Base-by-base conservation (phyloP, 1,140 invertebrate genomes). In the Carposina sasakii region DNA sequence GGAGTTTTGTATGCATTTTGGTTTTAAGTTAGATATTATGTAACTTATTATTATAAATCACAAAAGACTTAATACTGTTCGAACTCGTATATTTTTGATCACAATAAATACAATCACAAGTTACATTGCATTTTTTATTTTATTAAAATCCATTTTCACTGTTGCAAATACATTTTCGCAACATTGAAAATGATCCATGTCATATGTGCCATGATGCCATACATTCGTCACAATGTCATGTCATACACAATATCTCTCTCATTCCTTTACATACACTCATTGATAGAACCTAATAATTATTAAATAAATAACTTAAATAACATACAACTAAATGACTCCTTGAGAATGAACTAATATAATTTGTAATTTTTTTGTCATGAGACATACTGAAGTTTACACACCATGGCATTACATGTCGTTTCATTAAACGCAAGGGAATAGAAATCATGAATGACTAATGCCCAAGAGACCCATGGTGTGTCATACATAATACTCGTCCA, bases 261-360 rank as follows among this genome's bases (percentile, higher is more conserved):
- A n/a, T n/a, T n/a, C n/a, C n/a, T n/a, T n/a, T n/a, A n/a, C n/a
- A n/a, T n/a, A n/a, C n/a, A n/a, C n/a, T n/a, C n/a, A n/a, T n/a
- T n/a, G n/a, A n/a, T n/a, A 1, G 33, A 21, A 39, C 13, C 9
- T 33, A 42, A 33, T 49, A 49, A 42, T 36, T 67, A 63, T 53
- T 60, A 63, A 77, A 78, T 78, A 78, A 78, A 78, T 78, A 76
- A 74, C 72, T 78, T 77, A 78, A 78, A 78, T 78, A 76, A 74
- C 72, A 76, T 77, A 77, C 42, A 47, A 43, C 54, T 66, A 65
- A 43, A 43, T n/a, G n/a, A n/a, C n/a, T n/a, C n/a, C n/a, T n/a
- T n/a, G n/a, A n/a, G n/a, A n/a, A n/a, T n/a, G n/a, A n/a, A n/a
- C n/a, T n/a, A n/a, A n/a, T n/a, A n/a, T n/a, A n/a, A n/a, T n/a